phyloP scores from a whole-genome alignment of 2,113 vertebrate genomes.

The Penelope pileata region DNA sequence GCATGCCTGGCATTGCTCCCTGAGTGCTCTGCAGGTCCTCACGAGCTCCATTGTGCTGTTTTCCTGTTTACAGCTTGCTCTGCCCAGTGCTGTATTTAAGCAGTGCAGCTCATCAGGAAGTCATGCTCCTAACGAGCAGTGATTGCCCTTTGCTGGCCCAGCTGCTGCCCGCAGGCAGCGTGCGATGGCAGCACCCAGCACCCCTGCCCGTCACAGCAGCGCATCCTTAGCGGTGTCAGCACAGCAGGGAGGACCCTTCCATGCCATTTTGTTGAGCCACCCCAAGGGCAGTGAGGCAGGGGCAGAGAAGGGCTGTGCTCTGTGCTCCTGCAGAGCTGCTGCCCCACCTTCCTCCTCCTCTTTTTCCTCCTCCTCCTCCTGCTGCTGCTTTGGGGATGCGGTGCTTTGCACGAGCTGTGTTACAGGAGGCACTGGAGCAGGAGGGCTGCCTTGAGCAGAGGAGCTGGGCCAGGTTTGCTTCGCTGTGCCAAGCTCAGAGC shows the following conservation, averaged over 20 bases:
- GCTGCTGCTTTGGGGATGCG: neutral
- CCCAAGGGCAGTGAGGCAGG: neutral
- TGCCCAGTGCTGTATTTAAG: neutral
- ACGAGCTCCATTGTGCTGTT: neutral
- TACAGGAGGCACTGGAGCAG: too few relatives aligned
- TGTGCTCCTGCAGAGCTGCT: neutral
- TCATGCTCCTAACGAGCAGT: neutral
- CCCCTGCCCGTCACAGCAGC: neutral
- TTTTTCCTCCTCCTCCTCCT: neutral
- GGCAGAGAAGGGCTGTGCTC: neutral
- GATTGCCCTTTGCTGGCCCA: neutral
- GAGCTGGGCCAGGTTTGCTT: neutral
- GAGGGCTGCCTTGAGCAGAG: neutral
- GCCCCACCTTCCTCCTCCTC: neutral
- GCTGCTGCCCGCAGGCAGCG: neutral
- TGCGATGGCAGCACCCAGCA: neutral
- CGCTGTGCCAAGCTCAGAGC: neutral
- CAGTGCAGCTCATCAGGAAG: slow-evolving; percentile 12
- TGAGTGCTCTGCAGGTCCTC: neutral
- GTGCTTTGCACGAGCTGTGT: accelerated
- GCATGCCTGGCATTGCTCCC: neutral
- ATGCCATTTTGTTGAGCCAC: neutral
- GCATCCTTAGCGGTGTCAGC: accelerated
- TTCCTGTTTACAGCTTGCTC: slow-evolving; percentile 46
- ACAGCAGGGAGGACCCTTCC: neutral